A percentile compares a stretch with the other conserved stretches of the same genome.
Evolutionary conservation across 2,113 vertebrate species (phyloP).

Genomic region (Perca schrenkii): DNA sequence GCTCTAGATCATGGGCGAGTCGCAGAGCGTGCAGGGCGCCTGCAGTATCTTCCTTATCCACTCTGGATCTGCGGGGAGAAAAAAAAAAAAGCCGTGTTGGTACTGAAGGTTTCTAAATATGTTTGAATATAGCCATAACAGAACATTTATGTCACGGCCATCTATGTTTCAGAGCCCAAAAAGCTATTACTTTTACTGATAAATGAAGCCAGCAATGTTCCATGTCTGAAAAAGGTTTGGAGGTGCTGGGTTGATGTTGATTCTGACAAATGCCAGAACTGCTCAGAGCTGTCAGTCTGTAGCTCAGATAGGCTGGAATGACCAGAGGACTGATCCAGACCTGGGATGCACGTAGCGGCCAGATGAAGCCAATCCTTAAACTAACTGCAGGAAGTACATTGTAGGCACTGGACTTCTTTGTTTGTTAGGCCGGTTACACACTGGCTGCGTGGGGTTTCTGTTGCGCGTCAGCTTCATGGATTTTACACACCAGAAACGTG

Average conservation of each 20-base stretch:
- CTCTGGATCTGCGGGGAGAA: slow-evolving; percentile 89
- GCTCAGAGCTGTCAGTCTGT: slow-evolving; percentile 47
- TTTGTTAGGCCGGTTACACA: background rate
- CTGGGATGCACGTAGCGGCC: slow-evolving; percentile 23
- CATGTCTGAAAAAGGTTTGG: background rate
- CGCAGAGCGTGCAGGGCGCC: slow-evolving; percentile 93
- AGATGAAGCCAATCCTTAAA: background rate
- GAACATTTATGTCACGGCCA: background rate
- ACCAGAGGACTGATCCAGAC: slow-evolving; percentile 52
- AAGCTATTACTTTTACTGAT: background rate
- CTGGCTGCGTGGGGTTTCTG: no score
- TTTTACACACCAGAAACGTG: no score
- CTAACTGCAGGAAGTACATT: background rate
- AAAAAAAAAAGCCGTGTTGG: slow-evolving; percentile 7
- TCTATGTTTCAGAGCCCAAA: background rate
- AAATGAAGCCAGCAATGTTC: background rate
- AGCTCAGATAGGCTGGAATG: slow-evolving; percentile 50
- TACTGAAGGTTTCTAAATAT: background rate
- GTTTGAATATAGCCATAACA: background rate
- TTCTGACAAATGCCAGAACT: slow-evolving; percentile 50
- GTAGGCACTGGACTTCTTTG: background rate
- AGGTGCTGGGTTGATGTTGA: slow-evolving; percentile 12
- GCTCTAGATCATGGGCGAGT: slow-evolving; percentile 92
- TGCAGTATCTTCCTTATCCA: slow-evolving; percentile 96
- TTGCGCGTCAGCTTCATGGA: no score